Base-by-base conservation (phyloP, 1,140 invertebrate species). In the Maconellicoccus hirsutus region DNA sequence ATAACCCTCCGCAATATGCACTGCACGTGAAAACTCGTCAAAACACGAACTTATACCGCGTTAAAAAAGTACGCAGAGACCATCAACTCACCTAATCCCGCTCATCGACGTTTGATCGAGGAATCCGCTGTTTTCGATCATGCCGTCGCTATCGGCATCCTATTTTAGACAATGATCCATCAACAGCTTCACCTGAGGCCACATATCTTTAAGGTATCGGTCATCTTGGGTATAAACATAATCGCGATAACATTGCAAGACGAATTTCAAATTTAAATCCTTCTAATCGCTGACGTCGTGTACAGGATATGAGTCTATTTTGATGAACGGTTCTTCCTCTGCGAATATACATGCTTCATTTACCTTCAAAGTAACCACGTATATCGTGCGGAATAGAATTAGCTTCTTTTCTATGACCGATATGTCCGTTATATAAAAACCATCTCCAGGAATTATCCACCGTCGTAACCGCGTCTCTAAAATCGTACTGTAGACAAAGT, bases 81-180 rank as follows among this genome's bases (percentile, higher is more conserved):
- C 10, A 25, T 66, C 29, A 33, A 33, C 74, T 73, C 80, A 92
- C 91, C 91, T 93, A 0, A 89, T 85, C 8, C 93, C 94, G 22
- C 84, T 85, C 89, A 96, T 94, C 14, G 89, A 97, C 0, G 94
- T 96, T 79, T 96, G 93, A 82, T 96, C 94, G 0, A 93, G 90
- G 77, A 84, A 86, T 42, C 92, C 93, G 22, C 84, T 84, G 82
- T 96, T 96, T 78, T 96, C 93, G 76, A 97, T 96, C 26, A 97
- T 81, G 0, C 93, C 93, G 81, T 96, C 93, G 27, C 84, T 84
- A 79, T 96, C 92, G 25, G 76, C 80, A 80, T 96, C 94, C 85
- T 89, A 95, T 42, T 79, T 77, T 27, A 85, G 75, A 3, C 85
- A 84, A 61, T 84, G 84, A 19, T 89, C 82, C 76, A 89, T 81